A percentile compares a stretch with the other conserved stretches of the same genome.
Evolutionary conservation across 2,888 invertebrate species (phyloP).

Genomic region (Julus scandinavius): DNA sequence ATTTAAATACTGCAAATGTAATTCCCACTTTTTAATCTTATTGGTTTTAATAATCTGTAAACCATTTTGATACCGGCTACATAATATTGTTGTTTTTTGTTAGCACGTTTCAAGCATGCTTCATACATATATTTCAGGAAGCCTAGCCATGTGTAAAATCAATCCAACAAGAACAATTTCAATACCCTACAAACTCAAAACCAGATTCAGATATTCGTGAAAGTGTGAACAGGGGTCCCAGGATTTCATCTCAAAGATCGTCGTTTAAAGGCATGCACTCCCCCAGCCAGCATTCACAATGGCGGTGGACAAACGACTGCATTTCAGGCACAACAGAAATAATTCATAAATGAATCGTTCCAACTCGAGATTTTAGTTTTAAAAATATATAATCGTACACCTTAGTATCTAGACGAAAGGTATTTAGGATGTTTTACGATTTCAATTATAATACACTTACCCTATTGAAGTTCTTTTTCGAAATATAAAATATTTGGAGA

Average conservation of each 20-base stretch:
- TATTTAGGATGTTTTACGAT: neutral
- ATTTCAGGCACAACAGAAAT: neutral
- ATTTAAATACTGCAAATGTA: too few species aligned
- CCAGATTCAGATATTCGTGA: neutral
- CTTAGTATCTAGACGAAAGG: neutral
- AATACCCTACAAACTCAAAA: neutral
- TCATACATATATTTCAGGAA: too few species aligned
- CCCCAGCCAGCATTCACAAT: constrained; percentile 33
- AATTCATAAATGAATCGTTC: neutral
- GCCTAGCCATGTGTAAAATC: too few species aligned
- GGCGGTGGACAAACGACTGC: neutral
- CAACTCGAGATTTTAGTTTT: neutral
- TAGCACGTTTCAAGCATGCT: too few species aligned
- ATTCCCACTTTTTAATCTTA: too few species aligned
- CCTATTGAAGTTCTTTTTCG: neutral
- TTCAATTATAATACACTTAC: constrained; percentile 13
- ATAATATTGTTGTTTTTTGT: too few species aligned
- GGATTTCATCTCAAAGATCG: constrained; percentile 25
- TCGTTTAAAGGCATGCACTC: neutral
- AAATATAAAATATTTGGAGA: neutral
- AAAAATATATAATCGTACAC: neutral
- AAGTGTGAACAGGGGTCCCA: constrained; percentile 25
- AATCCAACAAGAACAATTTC: too few species aligned
- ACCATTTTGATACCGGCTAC: too few species aligned
- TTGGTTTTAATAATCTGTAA: too few species aligned